Percentiles rank a stretch among this genome's conserved stretches.
phyloP scores from a whole-genome alignment of 2,888 invertebrate species.

The Andrena haemorrhoa region DNA sequence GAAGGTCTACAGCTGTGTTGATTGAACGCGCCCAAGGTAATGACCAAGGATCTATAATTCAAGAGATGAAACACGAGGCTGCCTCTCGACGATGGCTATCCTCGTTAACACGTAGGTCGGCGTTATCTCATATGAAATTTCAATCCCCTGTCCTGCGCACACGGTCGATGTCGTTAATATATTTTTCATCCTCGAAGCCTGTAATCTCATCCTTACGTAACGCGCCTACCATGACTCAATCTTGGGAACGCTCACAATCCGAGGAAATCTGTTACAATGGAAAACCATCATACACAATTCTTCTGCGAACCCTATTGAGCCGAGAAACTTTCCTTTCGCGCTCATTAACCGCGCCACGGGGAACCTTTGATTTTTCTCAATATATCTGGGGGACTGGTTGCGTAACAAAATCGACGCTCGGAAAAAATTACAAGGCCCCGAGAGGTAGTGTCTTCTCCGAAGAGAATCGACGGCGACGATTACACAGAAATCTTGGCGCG shows the following conservation, averaged over 20 bases:
- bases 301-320: constrained; percentile 16
- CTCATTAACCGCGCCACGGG: background rate
- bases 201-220: constrained; percentile 67
- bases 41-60: background rate
- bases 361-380: background rate
- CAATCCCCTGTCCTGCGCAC: constrained; percentile 39
- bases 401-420: background rate
- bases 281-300: constrained; percentile 41
- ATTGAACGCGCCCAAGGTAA: background rate
- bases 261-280: constrained; percentile 65
- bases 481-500: background rate
- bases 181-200: constrained; percentile 41
- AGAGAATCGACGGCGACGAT: background rate
- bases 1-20: too few species aligned
- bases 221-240: constrained; percentile 61
- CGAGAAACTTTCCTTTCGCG: constrained; percentile 40
- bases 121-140: constrained; percentile 63
- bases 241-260: constrained; percentile 62
- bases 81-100: constrained; percentile 18
- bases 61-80: constrained; percentile 32
- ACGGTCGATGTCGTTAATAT: constrained; percentile 54
- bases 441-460: background rate
- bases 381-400: background rate
- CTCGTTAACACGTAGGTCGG: constrained; percentile 50
- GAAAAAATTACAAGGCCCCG: background rate